Base-by-base conservation (phyloP, 2,113 vertebrate genomes). In the Galemys pyrenaicus region DNA sequence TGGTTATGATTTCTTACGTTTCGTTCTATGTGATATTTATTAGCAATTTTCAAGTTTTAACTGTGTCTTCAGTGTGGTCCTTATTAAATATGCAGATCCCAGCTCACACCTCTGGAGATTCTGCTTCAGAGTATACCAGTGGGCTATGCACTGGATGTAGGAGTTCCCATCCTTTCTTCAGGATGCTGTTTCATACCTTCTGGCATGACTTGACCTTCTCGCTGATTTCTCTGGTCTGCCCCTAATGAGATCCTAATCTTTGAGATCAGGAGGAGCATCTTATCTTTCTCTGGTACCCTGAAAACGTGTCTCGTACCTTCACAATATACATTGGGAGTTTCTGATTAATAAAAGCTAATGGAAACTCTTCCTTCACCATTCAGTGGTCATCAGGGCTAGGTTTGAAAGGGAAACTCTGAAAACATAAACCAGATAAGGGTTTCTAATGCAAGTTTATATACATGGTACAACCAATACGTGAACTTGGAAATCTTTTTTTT, bases 401-500 rank as follows among this genome's bases (percentile, higher is more conserved):
- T 68, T 80, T 88, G 19, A 79, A 77, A 41, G 24, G 44, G 11
- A 87, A 83, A 46, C 19, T 92, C 13, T 49, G 37, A 74, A 92
- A 83, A 35, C 70, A 26, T 1, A 11, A 15, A 20, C 19, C 8
- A 65, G 28, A 87, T 32, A 92, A 83, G 46, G 11, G 87, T 91
- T 91, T 65, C 73, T 46, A 46, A 16, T 35, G 65, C 9, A 37
- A 35, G 12, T 74, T 87, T 86, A 91, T 74, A 6, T 19, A 37
- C 28, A 26, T 58, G 28, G 54, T 13, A 51, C 37, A 87, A 87
- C 12, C 28, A 79, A 30, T 78, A 85, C 28, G 22, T 37, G 12
- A 6, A 78, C 70, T 71, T 91, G 86, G 9, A 70, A 87, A 82
- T 81, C 7, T 37, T 39, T 86, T 67, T 82, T 24, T 88, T 94